Conservation (phyloP, 2,888 invertebrate genomes). For the Anorthoa munda region DNA sequence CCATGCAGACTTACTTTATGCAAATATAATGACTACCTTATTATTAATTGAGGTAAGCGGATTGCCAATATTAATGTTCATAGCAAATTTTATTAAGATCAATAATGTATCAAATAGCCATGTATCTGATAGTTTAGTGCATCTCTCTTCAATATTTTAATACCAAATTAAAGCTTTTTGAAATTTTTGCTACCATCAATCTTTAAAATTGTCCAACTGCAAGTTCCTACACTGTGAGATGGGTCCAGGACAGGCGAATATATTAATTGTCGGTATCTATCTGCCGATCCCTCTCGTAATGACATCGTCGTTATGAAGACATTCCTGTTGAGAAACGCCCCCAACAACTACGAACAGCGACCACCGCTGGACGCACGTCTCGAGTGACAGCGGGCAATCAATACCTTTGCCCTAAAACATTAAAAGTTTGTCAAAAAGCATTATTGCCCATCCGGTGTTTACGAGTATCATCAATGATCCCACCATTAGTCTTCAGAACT, state of each 20-base stretch:
- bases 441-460: not conserved
- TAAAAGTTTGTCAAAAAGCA: too few species aligned
- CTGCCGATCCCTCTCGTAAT: conserved; percentile 49
- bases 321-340: conserved; percentile 58
- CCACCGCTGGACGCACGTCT: not conserved
- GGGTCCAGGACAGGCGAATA: conserved; percentile 40
- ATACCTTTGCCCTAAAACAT: not conserved
- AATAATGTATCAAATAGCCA: not conserved
- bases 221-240: not conserved
- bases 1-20: conserved; percentile 5
- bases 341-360: conserved; percentile 33
- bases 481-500: not conserved
- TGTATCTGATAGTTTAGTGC: not conserved
- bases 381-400: not conserved
- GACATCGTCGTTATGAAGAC: conserved; percentile 69
- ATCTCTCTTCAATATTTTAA: not conserved
- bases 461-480: not conserved
- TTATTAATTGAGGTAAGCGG: conserved; percentile 15
- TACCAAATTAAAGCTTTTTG: not conserved
- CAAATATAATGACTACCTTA: not conserved
- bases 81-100: not conserved
- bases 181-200: not conserved
- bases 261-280: conserved; percentile 66
- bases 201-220: conserved; percentile 3
- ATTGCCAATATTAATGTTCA: conserved; percentile 6